Base-by-base conservation (phyloP, 2,113 vertebrate species). In the Chlorodrepanis virens region DNA sequence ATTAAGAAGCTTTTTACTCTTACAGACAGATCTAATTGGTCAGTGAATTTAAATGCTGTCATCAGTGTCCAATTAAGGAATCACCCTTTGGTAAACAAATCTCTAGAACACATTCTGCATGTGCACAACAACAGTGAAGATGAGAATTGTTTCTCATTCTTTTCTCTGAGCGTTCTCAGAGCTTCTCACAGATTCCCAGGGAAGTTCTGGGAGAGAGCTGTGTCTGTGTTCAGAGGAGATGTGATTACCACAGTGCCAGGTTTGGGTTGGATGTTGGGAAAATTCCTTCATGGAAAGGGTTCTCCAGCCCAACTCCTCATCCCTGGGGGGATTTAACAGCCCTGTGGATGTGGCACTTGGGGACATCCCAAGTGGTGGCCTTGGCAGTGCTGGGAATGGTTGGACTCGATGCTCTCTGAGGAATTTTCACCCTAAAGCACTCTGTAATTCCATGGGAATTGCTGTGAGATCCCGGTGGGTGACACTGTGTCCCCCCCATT, bases 281-380 rank as follows among this genome's bases (percentile, higher is more conserved):
- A 39, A 61, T 24, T 33, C 28, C 9, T 12, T 14, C 0, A 0
- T 75, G 72, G 72, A 1, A 28, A 44, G 23, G 28, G 22, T 4
- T 59, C 21, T 52, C 3, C 53, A 44, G 25, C 8, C 12, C 42
- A 2, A 19, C 0, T 20, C 33, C 4, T 19, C 28, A 10, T 33
- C 3, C 27, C 5, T 11, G 44, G 13, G 1, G 63, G 71, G 17
- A 8, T 69, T 69, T 18, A 22, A 0, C 14, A 21, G 6, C 45
- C 22, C 37, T 54, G n/a, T 33, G 72, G 14, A 23, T 60, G 45
- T 78, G 45, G 45, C 53, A 52, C 33, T 19, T 44, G 71, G 31
- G 61, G 61, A 50, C 37, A 2, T 1, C 24, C 1, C 14, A 3
- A 5, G 13, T 3, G 84, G 64, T 29, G 74, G n/a, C 40, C 23